phyloP scores from a whole-genome alignment of 2,888 invertebrate species.

The Epiblema foenella region DNA sequence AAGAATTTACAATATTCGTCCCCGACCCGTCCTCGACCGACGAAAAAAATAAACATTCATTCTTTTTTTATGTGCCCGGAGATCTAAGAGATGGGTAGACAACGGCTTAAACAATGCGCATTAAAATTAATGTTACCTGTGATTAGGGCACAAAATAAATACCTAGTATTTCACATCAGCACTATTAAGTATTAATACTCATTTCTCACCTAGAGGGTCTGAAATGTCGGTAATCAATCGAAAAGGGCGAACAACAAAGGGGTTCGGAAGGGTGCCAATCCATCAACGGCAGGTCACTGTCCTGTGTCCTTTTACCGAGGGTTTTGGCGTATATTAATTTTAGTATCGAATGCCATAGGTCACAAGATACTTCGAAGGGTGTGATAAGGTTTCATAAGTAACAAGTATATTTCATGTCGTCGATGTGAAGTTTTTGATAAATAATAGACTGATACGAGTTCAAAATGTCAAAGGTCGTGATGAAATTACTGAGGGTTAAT shows the following conservation, averaged over 20 bases:
- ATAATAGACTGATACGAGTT: constrained; percentile 26
- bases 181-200: constrained; percentile 23
- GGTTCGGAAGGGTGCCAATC: constrained; percentile 74
- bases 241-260: constrained; percentile 43
- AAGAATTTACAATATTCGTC: too few species aligned
- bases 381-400: constrained; percentile 36
- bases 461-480: constrained; percentile 27
- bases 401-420: constrained; percentile 33
- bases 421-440: constrained; percentile 37
- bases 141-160: not conserved
- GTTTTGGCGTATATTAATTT: constrained; percentile 71
- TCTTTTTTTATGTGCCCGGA: too few species aligned
- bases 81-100: too few species aligned
- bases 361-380: constrained; percentile 34
- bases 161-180: constrained; percentile 1
- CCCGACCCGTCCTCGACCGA: too few species aligned
- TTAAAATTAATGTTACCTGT: not conserved
- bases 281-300: constrained; percentile 60
- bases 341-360: constrained; percentile 57
- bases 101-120: too few species aligned
- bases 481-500: constrained; percentile 20
- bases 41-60: too few species aligned
- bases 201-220: constrained; percentile 57
- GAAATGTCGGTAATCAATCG: constrained; percentile 82
- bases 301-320: constrained; percentile 34